Evolutionary conservation across 2,113 vertebrate genomes (phyloP).

Genomic region (Hyperoodon ampullatus): DNA sequence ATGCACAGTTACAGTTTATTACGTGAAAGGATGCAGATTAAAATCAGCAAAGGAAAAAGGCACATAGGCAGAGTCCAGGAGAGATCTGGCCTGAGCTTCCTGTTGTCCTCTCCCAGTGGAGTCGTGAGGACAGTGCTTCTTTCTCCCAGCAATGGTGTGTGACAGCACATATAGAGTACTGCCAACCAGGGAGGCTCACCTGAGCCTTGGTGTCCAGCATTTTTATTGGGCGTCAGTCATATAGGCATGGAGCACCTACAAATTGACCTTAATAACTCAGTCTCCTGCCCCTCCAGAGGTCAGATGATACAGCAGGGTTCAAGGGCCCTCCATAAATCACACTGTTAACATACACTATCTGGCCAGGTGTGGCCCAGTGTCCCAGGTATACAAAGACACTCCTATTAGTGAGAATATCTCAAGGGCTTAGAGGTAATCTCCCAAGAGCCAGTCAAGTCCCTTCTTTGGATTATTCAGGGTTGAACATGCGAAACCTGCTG

Average conservation of each 20-base stretch:
- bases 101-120: no score
- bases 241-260: no score
- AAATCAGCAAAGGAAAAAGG: not conserved
- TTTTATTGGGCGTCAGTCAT: not conserved
- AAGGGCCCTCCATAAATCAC: not conserved
- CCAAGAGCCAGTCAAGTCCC: not conserved
- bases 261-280: no score
- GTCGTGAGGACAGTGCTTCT: rapidly evolving
- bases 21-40: not conserved
- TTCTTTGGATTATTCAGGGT: not conserved
- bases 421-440: no score
- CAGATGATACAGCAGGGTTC: not conserved
- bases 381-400: not conserved
- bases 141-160: not conserved
- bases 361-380: not conserved
- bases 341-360: not conserved
- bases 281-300: not conserved
- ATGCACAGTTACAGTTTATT: not conserved
- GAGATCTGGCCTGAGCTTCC: not conserved
- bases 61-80: not conserved
- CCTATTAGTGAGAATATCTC: no score
- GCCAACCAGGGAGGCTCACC: not conserved
- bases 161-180: not conserved
- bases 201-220: not conserved
- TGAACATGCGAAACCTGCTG: not conserved